A percentile compares a stretch with the other conserved stretches of the same genome.
These are phyloP conservation scores for Fragum sueziense DNA, from an alignment of 2,888 invertebrate species.

Conservation along the genomic window DNA sequence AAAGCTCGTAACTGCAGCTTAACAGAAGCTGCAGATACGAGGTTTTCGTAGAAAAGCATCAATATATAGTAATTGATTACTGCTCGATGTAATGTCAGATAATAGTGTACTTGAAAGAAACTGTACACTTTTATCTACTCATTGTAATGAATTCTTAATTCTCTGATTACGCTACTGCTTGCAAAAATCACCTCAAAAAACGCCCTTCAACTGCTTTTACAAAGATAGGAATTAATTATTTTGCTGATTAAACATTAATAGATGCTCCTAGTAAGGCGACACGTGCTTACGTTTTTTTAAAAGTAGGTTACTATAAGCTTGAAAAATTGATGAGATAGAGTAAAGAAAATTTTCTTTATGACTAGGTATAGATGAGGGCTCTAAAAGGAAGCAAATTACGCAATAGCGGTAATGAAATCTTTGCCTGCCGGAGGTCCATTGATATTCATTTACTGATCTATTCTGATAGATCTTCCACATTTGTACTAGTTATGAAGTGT, in stretches of 20 bases:
- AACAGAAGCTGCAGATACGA: no score
- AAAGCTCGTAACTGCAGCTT: no score
- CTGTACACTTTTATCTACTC: conserved; percentile 5
- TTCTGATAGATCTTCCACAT: no score
- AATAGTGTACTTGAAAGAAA: conserved; percentile 17
- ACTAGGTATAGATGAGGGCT: not conserved
- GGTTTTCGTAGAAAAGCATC: no score
- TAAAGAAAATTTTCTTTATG: conserved; percentile 15
- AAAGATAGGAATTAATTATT: conserved; percentile 22
- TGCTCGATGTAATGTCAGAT: conserved; percentile 17
- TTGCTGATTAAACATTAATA: conserved; percentile 18
- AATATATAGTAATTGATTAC: conserved; percentile 3
- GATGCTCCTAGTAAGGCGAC: conserved; percentile 8
- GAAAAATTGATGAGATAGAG: conserved; percentile 5
- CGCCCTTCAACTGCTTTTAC: not conserved
- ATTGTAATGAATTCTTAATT: conserved; percentile 15
- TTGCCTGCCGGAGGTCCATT: not conserved
- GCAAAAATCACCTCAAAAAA: conserved; percentile 14
- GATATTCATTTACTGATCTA: not conserved
- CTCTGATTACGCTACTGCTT: not conserved
- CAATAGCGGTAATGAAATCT: conserved; percentile 1
- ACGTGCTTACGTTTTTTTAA: conserved; percentile 19
- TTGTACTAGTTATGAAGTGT: no score
- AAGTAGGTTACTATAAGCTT: conserved; percentile 23
- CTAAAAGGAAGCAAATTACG: conserved; percentile 16